phyloP scores from a whole-genome alignment of 2,113 vertebrate species.

The Prinia subflava region DNA sequence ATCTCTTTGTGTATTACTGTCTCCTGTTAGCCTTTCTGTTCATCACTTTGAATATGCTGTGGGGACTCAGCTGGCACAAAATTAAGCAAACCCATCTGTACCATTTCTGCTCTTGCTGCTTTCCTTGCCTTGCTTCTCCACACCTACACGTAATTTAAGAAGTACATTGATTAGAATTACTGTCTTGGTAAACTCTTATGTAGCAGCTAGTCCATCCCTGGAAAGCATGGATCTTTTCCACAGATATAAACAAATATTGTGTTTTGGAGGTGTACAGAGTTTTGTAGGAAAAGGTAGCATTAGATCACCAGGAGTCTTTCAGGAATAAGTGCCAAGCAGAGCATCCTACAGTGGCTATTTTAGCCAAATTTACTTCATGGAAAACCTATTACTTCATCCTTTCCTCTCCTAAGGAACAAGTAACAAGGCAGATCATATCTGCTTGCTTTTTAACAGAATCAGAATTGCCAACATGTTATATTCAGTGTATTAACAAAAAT shows the following conservation, averaged over 20 bases:
- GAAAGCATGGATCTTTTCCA: neutral
- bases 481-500: neutral
- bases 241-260: neutral
- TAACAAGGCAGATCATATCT: neutral
- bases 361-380: neutral
- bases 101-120: neutral
- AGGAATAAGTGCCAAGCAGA: neutral
- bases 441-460: neutral
- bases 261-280: neutral
- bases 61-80: neutral
- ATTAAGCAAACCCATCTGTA: neutral
- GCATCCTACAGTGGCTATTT: neutral
- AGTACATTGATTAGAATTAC: neutral
- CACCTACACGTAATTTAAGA: neutral
- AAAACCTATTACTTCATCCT: neutral
- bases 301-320: neutral
- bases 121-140: neutral
- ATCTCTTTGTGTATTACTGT: neutral
- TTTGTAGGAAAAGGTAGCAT: neutral
- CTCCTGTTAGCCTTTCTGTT: neutral
- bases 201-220: neutral
- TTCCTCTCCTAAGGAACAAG: neutral
- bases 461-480: neutral
- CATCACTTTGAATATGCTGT: neutral
- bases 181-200: neutral